A percentile compares a stretch with the other conserved stretches of the same genome.
phyloP scores from a whole-genome alignment of 1,140 invertebrate species.

The Sminthurides bifidus region DNA sequence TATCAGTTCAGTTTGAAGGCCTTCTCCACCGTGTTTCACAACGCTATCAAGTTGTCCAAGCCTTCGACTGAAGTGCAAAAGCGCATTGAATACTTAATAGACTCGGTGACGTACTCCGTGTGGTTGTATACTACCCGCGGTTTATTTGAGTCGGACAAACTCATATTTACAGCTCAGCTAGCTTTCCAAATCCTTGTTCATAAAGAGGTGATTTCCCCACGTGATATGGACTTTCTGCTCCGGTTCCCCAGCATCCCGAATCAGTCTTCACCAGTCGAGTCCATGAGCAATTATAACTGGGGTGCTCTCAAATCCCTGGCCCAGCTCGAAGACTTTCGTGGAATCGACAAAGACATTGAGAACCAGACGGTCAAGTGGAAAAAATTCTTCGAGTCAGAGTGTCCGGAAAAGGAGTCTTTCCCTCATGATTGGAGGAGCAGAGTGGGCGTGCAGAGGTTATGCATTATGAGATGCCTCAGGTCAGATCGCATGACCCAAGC shows the following conservation, averaged over 20 bases:
- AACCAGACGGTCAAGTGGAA: slow-evolving; percentile 89
- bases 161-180: slow-evolving; percentile 90
- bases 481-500: slow-evolving; percentile 90
- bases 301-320: slow-evolving; percentile 84
- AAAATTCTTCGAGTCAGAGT: slow-evolving; percentile 86
- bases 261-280: slow-evolving; percentile 84
- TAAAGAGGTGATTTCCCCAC: slow-evolving; percentile 67
- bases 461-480: slow-evolving; percentile 41
- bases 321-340: slow-evolving; percentile 75
- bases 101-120: slow-evolving; percentile 88
- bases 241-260: slow-evolving; percentile 77
- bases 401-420: slow-evolving; percentile 89
- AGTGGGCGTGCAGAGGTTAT: slow-evolving; percentile 58
- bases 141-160: slow-evolving; percentile 90
- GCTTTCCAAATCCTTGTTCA: slow-evolving; percentile 81
- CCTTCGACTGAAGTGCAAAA: slow-evolving; percentile 61
- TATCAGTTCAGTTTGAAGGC: slow-evolving; percentile 98
- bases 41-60: slow-evolving; percentile 77
- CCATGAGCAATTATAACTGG: slow-evolving; percentile 82
- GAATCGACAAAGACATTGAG: slow-evolving; percentile 84
- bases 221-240: slow-evolving; percentile 83
- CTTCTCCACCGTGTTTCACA: slow-evolving; percentile 93
- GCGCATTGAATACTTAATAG: slow-evolving; percentile 79
- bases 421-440: slow-evolving; percentile 98
- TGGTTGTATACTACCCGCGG: slow-evolving; percentile 89